Percentiles rank a stretch among this genome's conserved stretches.
phyloP scores from a whole-genome alignment of 1,140 invertebrate species.

The Hycleus phaleratus region DNA sequence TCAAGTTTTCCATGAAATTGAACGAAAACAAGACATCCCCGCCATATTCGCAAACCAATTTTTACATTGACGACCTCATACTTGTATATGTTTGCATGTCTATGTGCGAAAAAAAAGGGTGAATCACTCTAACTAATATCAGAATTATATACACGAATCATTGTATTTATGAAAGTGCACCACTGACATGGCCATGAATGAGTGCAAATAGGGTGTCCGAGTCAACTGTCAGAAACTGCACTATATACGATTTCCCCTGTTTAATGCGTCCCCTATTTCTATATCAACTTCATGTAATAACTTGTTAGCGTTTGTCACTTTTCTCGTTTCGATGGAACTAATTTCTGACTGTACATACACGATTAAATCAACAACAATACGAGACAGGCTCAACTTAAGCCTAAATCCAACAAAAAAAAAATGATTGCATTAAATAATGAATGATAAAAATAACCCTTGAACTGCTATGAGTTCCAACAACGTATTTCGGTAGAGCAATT shows the following conservation, averaged over 20 bases:
- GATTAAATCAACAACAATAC: constrained; percentile 1
- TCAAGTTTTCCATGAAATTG: constrained; percentile 1
- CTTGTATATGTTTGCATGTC: neutral
- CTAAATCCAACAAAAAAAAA: too few species aligned
- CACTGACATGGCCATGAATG: constrained; percentile 5
- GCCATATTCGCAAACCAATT: neutral
- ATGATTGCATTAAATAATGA: neutral
- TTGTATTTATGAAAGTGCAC: constrained; percentile 3
- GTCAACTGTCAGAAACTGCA: constrained; percentile 11
- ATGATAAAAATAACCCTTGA: constrained; percentile 26
- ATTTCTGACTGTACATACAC: constrained; percentile 1
- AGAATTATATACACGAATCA: constrained; percentile 4
- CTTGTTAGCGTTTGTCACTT: constrained; percentile 11
- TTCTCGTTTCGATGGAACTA: constrained; percentile 10
- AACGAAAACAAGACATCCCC: neutral
- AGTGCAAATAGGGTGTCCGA: neutral
- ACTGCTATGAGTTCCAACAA: constrained; percentile 22
- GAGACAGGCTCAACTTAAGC: too few species aligned
- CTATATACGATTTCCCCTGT: constrained; percentile 5
- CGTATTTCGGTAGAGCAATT: constrained; percentile 32
- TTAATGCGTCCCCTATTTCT: constrained; percentile 1
- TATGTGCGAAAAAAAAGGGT: constrained; percentile 5
- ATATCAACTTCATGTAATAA: constrained; percentile 13
- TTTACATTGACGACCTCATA: neutral
- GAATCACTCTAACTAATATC: constrained; percentile 5